Percentiles rank a stretch among this genome's conserved stretches.
Evolutionary conservation across 2,113 vertebrate species (phyloP).

Genomic region (Eonycteris spelaea): DNA sequence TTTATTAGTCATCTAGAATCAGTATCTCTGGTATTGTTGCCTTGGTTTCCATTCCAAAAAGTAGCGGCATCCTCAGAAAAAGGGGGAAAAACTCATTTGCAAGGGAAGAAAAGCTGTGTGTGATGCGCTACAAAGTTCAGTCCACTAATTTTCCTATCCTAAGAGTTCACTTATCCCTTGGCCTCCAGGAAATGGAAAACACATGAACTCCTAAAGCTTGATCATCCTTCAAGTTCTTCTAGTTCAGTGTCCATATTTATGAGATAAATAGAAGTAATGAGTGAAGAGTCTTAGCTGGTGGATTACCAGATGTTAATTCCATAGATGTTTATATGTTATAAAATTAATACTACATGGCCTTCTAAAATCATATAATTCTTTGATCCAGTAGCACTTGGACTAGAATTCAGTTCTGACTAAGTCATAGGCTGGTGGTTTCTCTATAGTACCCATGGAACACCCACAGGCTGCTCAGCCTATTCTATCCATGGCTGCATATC

Average conservation of each 20-base stretch:
- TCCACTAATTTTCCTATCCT: not conserved
- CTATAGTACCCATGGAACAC: not conserved
- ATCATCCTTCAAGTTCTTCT: not conserved
- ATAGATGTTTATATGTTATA: not conserved
- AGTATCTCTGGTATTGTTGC: slow-evolving; percentile 26
- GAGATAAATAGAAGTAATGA: not conserved
- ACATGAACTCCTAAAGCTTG: not conserved
- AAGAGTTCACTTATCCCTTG: not conserved
- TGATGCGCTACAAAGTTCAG: not conserved
- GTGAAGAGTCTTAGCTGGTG: not conserved
- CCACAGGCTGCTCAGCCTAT: not conserved
- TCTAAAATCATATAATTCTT: not conserved
- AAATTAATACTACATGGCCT: not conserved
- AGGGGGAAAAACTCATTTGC: not conserved
- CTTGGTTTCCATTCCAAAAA: slow-evolving; percentile 62
- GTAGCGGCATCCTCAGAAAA: not conserved
- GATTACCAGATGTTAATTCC: not conserved
- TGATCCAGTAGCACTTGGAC: not conserved
- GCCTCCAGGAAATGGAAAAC: not conserved
- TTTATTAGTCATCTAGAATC: slow-evolving; percentile 32
- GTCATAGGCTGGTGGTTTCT: not conserved
- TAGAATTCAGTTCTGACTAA: not conserved
- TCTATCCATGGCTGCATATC: not conserved
- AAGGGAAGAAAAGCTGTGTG: not conserved
- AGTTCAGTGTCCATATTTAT: not conserved